phyloP scores from a whole-genome alignment of 1,140 invertebrate genomes.

The Bemisia tabaci region DNA sequence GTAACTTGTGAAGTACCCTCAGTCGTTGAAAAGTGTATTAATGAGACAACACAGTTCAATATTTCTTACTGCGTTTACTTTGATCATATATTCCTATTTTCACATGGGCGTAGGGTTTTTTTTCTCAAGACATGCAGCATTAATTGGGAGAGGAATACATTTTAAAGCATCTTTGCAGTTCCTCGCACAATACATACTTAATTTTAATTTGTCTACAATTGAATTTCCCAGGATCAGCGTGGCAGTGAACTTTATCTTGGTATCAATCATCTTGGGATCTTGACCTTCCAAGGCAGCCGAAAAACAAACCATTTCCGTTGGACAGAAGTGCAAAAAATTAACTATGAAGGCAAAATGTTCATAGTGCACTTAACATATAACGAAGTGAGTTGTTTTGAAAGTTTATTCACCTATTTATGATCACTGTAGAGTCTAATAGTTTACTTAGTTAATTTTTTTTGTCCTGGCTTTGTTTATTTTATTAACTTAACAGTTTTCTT shows the following conservation, averaged over 20 bases:
- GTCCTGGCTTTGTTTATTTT: conserved; percentile 8
- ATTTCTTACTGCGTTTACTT: too few relatives aligned
- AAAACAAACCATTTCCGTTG: conserved; percentile 91
- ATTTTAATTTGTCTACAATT: too few relatives aligned
- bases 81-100: too few relatives aligned
- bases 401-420: neutral
- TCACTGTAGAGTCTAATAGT: conserved; percentile 5
- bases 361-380: conserved; percentile 73
- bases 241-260: conserved; percentile 83
- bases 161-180: too few relatives aligned
- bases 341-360: conserved; percentile 97
- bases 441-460: conserved; percentile 2
- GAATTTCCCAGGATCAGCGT: conserved; percentile 74
- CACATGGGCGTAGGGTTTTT: too few relatives aligned
- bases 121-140: too few relatives aligned
- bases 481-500: too few relatives aligned
- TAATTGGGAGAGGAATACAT: too few relatives aligned
- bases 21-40: too few relatives aligned
- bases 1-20: too few relatives aligned
- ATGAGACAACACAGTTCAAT: too few relatives aligned
- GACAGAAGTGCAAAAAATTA: conserved; percentile 89
- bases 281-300: conserved; percentile 85
- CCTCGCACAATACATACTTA: too few relatives aligned
- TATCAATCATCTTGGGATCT: conserved; percentile 85
- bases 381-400: conserved; percentile 40